Evolutionary conservation across 2,113 vertebrate genomes (phyloP).

Genomic region (Marcusenius ussheri): DNA sequence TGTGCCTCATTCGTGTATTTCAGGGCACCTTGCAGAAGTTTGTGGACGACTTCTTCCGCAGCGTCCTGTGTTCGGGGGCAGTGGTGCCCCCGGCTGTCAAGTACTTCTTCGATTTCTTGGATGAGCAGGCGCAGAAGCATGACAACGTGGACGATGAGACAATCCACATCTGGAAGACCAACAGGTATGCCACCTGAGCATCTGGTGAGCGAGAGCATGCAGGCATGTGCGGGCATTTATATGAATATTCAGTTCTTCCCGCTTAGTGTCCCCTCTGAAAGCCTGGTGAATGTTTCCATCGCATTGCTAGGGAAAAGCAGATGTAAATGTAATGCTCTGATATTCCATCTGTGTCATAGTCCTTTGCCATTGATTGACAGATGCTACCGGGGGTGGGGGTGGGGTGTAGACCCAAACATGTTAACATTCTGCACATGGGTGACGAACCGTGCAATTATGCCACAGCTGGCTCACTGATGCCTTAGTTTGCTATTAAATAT

Average conservation of each 20-base stretch:
- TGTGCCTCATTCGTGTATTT: constrained; percentile 25
- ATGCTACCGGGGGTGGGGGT: background rate
- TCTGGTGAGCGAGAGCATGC: background rate
- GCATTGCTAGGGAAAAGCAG: background rate
- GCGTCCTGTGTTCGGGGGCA: constrained; percentile 80
- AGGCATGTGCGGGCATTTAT: background rate
- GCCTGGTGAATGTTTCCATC: background rate
- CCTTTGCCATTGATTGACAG: constrained; percentile 9
- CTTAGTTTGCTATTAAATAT: constrained; percentile 63
- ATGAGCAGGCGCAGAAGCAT: constrained; percentile 90
- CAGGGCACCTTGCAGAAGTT: constrained; percentile 97
- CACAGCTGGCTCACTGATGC: constrained; percentile 45
- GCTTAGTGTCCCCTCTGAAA: background rate
- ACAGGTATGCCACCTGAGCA: constrained; percentile 64
- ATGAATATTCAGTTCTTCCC: background rate
- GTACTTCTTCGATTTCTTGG: constrained; percentile 96
- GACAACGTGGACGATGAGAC: constrained; percentile 93
- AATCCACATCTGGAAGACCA: constrained; percentile 98
- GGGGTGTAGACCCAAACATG: constrained; percentile 28
- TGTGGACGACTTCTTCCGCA: constrained; percentile 94
- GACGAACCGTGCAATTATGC: constrained; percentile 61
- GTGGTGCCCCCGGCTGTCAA: constrained; percentile 91
- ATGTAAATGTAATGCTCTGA: background rate
- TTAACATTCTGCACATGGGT: constrained; percentile 40
- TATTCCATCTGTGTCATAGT: background rate